These are phyloP conservation scores for Cnemophilus loriae DNA, from an alignment of 2,113 vertebrate genomes.

Conservation along the genomic window DNA sequence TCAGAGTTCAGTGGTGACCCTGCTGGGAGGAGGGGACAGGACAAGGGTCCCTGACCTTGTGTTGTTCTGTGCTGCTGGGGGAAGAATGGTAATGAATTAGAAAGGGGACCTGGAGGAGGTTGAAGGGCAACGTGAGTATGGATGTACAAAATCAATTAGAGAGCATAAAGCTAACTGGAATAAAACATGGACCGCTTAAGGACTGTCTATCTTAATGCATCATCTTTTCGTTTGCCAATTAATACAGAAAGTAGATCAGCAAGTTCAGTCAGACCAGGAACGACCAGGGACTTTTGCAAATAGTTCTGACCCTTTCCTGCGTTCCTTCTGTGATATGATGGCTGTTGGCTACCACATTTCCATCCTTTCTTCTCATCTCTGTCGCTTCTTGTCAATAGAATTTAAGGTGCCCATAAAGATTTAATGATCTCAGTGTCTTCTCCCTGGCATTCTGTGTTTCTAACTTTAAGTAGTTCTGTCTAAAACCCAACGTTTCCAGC, in stretches of 20 bases:
- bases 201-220: background rate
- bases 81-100: background rate
- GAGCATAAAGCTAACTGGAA: background rate
- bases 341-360: background rate
- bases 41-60: background rate
- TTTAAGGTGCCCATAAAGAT: slow-evolving; percentile 6
- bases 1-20: background rate
- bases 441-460: background rate
- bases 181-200: background rate
- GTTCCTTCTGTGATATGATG: background rate
- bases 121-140: background rate
- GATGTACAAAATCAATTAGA: background rate
- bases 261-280: background rate
- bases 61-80: background rate
- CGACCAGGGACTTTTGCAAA: background rate
- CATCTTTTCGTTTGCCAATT: background rate
- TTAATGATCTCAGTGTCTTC: background rate
- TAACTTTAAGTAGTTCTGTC: background rate
- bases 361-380: background rate
- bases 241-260: background rate
- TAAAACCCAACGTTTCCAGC: background rate
- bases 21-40: background rate
- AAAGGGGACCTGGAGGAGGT: background rate
- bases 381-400: background rate
- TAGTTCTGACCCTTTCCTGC: background rate